Conservation (phyloP, 2,797 vertebrate genomes). For the Sylvia borin region DNA sequence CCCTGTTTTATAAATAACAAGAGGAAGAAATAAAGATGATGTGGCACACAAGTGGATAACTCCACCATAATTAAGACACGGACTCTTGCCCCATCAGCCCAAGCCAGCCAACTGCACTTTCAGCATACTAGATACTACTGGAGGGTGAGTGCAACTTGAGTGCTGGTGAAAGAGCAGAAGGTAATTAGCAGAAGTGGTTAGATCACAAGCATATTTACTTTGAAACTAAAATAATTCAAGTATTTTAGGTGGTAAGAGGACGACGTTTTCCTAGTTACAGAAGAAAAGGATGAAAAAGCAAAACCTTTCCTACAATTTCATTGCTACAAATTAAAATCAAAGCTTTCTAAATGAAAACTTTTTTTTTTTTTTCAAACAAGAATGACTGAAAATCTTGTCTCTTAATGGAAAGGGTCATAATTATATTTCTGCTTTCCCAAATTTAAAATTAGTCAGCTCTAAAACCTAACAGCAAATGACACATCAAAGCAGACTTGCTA, state of each 20-base stretch:
- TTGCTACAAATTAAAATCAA: slow-evolving; percentile 1
- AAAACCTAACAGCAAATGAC: slow-evolving; percentile 3
- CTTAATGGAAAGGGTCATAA: neutral
- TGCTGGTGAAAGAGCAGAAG: slow-evolving; percentile 14
- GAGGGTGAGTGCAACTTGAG: neutral
- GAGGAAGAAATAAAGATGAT: neutral
- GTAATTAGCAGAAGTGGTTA: neutral
- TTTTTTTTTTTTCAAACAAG: neutral
- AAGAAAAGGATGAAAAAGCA: neutral
- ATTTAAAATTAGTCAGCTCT: slow-evolving; percentile 4
- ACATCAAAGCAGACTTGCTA: neutral
- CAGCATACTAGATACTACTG: neutral
- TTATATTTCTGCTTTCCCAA: slow-evolving; percentile 13
- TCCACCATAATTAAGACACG: neutral
- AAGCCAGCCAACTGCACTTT: neutral
- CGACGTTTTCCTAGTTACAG: neutral
- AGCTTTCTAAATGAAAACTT: neutral
- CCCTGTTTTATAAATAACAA: neutral
- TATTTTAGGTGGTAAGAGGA: neutral
- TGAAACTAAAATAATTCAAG: slow-evolving; percentile 28
- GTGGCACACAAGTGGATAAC: neutral
- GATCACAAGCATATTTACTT: neutral
- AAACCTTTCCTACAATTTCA: neutral
- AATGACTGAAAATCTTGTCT: neutral
- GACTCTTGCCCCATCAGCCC: neutral